Evolutionary conservation across 2,888 invertebrate species (phyloP).

Genomic region (Clanis bilineata): DNA sequence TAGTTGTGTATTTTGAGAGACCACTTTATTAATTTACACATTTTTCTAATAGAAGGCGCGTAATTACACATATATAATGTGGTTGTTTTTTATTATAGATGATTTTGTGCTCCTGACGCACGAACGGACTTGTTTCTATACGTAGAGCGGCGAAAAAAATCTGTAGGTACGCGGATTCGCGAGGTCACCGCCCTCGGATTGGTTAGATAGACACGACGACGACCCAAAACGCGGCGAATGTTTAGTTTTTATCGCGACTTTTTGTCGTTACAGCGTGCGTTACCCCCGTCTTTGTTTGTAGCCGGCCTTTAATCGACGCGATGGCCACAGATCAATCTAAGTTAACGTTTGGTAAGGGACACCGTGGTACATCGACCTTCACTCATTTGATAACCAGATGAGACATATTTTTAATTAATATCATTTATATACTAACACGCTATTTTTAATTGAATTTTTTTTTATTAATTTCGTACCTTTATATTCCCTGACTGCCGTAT

Average conservation of each 20-base stretch:
- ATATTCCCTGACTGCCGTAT: too few relatives aligned
- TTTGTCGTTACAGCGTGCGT: constrained; percentile 68
- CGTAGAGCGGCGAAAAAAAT: constrained; percentile 38
- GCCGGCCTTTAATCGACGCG: neutral
- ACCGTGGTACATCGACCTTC: too few relatives aligned
- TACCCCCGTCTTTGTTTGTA: constrained; percentile 49
- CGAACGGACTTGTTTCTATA: constrained; percentile 37
- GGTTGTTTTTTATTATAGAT: constrained; percentile 6
- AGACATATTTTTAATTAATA: too few relatives aligned
- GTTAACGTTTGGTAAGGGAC: too few relatives aligned
- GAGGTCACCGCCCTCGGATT: constrained; percentile 69
- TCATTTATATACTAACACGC: too few relatives aligned
- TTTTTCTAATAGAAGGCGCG: neutral
- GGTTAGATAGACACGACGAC: constrained; percentile 57
- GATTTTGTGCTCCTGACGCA: constrained; percentile 26
- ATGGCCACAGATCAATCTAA: too few relatives aligned
- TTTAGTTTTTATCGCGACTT: constrained; percentile 62
- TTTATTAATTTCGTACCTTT: too few relatives aligned
- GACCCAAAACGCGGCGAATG: constrained; percentile 20
- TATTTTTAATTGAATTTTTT: too few relatives aligned
- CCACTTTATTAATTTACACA: constrained; percentile 1
- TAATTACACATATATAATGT: constrained; percentile 9
- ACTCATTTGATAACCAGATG: too few relatives aligned
- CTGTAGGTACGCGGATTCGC: constrained; percentile 59
- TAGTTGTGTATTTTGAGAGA: constrained; percentile 3